Percentiles rank a stretch among this genome's conserved stretches.
Evolutionary conservation across 92 coral and sea anemone species (phyloP).

Genomic region (Anthopleura xanthogrammica): DNA sequence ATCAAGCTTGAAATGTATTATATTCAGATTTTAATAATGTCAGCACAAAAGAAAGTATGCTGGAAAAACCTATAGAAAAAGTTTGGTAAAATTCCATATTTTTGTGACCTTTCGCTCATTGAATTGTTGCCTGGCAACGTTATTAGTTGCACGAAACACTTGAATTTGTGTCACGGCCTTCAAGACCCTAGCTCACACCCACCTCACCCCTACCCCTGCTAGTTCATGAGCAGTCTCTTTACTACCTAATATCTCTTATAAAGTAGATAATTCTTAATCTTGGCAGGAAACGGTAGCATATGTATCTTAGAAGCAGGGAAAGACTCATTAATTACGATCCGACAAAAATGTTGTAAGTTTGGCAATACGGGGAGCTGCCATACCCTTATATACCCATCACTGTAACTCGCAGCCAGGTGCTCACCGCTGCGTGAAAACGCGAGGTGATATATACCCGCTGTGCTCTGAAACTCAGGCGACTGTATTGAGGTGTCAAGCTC

Average conservation of each 20-base stretch:
- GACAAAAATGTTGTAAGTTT: conserved; percentile 44
- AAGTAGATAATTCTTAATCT: conserved; percentile 39
- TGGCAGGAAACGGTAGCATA: conserved; percentile 44
- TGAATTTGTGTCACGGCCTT: no score
- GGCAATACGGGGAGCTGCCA: conserved; percentile 57
- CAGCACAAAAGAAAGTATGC: no score
- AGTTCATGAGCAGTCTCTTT: neutral
- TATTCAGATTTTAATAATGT: no score
- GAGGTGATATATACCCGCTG: conserved; percentile 51
- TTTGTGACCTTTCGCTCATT: no score
- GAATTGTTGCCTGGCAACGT: no score
- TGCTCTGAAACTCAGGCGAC: conserved; percentile 51
- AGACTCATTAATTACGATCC: conserved; percentile 41
- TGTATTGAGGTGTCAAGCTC: conserved; percentile 45
- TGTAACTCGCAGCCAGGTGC: conserved; percentile 59
- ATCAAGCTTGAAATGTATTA: no score
- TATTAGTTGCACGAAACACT: no score
- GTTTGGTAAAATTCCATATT: no score
- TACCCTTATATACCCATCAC: conserved; percentile 59
- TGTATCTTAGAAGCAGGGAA: conserved; percentile 42
- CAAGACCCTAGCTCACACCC: no score
- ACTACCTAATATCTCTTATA: conserved; percentile 18
- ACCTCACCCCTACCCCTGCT: neutral
- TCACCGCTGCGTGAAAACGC: conserved; percentile 61
- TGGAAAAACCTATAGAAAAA: no score